Evolutionary conservation across 2,888 invertebrate genomes (phyloP), one percentile per base, ranked within the genome.

Genomic region (Anthophora plumipes): DNA sequence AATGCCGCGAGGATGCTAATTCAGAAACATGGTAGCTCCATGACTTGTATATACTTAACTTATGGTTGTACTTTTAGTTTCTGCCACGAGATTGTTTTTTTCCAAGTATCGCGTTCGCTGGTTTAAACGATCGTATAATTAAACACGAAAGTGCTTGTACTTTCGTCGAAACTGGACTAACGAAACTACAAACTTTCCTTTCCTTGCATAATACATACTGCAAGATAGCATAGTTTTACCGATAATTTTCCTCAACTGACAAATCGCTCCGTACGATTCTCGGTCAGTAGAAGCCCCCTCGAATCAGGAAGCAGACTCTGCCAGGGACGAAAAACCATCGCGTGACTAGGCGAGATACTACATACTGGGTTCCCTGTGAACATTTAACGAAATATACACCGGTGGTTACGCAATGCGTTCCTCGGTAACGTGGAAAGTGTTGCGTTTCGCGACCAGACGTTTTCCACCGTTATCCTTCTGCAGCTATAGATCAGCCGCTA

Each of bases 351-450:
- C 59, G 37, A 25, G 75, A 61, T 63, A 57, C 57, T n/a, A n/a
- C n/a, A n/a, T n/a, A 70, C 73, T n/a, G n/a, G 63, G 67, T 64
- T 79, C 77, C 73, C 73, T 71, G 63, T 22, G 68, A 73, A 69
- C 78, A 71, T 81, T 78, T 81, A 67, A 66, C 77, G 77, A 72
- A 70, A 80, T 61, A 46, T 59, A 78, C 67, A 77, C 64, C 70
- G 54, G 55, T 48, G 64, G 82, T 82, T 82, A 48, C 76, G 64
- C 68, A 84, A 84, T 50, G 39, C 57, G 81, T 79, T 68, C 77
- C 52, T 48, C 73, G 69, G 74, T 59, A 68, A 68, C 48, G 48
- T 82, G 75, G 82, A 82, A 83, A 83, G 76, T 82, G 76, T 79
- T 77, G 71, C 73, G 77, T 76, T 82, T 82, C 79, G 57, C 64